These are phyloP conservation scores for Callionymus lyra DNA, from an alignment of 2,113 vertebrate species.

Conservation along the genomic window DNA sequence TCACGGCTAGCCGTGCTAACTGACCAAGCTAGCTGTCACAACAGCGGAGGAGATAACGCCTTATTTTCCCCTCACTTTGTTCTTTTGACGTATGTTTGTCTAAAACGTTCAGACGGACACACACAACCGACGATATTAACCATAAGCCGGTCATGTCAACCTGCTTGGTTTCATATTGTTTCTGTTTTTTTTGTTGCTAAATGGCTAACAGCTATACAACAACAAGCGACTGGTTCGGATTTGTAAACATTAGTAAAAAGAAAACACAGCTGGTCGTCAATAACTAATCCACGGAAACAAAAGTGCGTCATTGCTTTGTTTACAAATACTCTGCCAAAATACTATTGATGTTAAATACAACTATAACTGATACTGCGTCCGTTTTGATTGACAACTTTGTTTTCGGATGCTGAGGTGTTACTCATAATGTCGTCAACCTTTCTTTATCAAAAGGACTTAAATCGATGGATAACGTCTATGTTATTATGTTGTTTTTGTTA, in stretches of 20 bases:
- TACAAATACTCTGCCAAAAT: too few relatives aligned
- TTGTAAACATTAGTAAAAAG: constrained; percentile 34
- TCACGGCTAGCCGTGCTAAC: constrained; percentile 29
- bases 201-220: constrained; percentile 21
- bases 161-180: neutral
- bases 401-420: too few relatives aligned
- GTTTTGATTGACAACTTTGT: too few relatives aligned
- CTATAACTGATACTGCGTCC: too few relatives aligned
- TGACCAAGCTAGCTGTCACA: constrained; percentile 40
- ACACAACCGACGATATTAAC: accelerated
- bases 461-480: too few relatives aligned
- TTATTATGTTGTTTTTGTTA: too few relatives aligned
- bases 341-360: too few relatives aligned
- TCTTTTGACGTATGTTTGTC: neutral
- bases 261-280: neutral
- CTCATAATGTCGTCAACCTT: too few relatives aligned
- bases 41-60: constrained; percentile 2
- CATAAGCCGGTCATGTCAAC: neutral
- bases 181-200: constrained; percentile 11
- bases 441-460: too few relatives aligned
- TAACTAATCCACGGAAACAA: neutral
- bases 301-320: too few relatives aligned
- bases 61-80: neutral
- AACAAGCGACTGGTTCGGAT: constrained; percentile 14
- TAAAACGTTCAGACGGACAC: neutral